phyloP scores from a whole-genome alignment of 2,888 invertebrate genomes.

The Aleiodes testaceus region DNA sequence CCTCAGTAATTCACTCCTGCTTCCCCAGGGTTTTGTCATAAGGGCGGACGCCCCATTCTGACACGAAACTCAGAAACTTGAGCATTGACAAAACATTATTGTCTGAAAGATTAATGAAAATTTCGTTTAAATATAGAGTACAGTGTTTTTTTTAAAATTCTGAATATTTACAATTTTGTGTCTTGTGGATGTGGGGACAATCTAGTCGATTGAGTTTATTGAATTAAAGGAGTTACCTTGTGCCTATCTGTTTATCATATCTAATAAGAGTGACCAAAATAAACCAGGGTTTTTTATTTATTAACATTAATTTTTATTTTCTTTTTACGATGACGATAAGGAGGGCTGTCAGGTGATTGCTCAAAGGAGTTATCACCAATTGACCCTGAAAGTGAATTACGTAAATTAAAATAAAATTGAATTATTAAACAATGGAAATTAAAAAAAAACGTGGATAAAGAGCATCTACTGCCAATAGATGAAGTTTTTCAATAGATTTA shows the following conservation, averaged over 20 bases:
- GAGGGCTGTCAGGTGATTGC: constrained; percentile 26
- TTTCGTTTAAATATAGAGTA: neutral
- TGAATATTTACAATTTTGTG: neutral
- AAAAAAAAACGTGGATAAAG: constrained; percentile 35
- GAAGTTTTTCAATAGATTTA: constrained; percentile 16
- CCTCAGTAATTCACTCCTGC: constrained; percentile 15
- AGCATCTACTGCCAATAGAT: constrained; percentile 42
- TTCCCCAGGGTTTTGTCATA: constrained; percentile 40
- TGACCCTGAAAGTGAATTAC: constrained; percentile 12
- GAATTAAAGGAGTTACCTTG: neutral
- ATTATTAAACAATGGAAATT: constrained; percentile 43
- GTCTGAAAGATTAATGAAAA: neutral
- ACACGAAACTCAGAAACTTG: neutral
- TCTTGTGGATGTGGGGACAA: constrained; percentile 12
- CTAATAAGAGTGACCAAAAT: constrained; percentile 12
- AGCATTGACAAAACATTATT: constrained; percentile 4
- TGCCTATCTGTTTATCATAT: constrained; percentile 4
- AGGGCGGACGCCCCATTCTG: constrained; percentile 44
- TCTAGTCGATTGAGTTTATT: neutral
- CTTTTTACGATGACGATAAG: neutral
- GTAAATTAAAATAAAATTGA: constrained; percentile 31
- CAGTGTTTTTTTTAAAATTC: neutral
- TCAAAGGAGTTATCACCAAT: constrained; percentile 14
- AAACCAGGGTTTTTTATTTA: neutral
- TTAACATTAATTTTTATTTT: neutral